Conservation (phyloP, 2,888 invertebrate species). For the Diaprepes abbreviatus region DNA sequence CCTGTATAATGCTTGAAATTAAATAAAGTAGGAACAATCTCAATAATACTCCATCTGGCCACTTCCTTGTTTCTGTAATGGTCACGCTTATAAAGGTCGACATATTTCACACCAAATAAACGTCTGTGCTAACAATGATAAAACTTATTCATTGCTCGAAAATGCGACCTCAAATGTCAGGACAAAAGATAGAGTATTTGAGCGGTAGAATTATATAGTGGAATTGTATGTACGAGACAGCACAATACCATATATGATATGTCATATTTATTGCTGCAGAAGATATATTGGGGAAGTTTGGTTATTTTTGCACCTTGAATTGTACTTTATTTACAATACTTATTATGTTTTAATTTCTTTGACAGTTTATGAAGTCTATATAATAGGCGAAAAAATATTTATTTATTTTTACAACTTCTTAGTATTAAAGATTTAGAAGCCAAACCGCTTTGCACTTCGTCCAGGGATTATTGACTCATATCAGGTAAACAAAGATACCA, state of each 20-base stretch:
- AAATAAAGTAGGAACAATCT: background rate
- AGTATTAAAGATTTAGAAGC: too few relatives aligned
- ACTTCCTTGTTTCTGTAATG: background rate
- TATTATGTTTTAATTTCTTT: too few relatives aligned
- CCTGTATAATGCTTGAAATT: too few relatives aligned
- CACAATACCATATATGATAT: background rate
- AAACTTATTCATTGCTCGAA: slow-evolving; percentile 11
- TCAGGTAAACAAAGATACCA: too few relatives aligned
- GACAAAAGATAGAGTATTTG: slow-evolving; percentile 2
- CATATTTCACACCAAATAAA: slow-evolving; percentile 14
- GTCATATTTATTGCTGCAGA: background rate
- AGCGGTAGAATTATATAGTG: background rate
- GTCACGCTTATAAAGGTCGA: background rate
- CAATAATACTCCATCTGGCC: background rate
- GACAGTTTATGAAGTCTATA: too few relatives aligned
- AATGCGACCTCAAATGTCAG: background rate
- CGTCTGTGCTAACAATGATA: slow-evolving; percentile 34
- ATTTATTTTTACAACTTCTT: too few relatives aligned
- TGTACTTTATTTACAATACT: too few relatives aligned
- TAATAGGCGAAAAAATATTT: too few relatives aligned
- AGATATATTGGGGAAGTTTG: too few relatives aligned
- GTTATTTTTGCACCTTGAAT: too few relatives aligned
- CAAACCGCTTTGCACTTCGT: too few relatives aligned
- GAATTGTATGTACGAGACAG: background rate
- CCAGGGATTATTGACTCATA: too few relatives aligned